Base-by-base conservation (phyloP, 2,797 vertebrate species). In the Pipistrellus nathusii region DNA sequence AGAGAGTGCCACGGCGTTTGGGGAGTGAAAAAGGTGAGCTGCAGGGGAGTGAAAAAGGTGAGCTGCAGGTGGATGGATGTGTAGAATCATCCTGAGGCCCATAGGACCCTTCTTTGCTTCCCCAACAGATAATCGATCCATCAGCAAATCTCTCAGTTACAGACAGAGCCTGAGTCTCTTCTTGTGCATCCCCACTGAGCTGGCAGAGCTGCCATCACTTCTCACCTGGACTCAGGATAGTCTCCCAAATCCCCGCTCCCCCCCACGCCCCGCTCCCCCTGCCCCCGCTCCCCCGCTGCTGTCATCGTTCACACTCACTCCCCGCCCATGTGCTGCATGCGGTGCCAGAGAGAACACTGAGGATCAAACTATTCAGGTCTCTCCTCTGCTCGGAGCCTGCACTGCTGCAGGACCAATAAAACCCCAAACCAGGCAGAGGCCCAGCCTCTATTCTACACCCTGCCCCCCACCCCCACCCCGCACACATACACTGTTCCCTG, bases 241-340 rank as follows among this genome's bases (percentile, higher is more conserved):
- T 25, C 57, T 17, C 44, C 27, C 25, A 25, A 1, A 2, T 41
- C 38, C 38, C 38, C 38, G 6, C 38, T 41, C 38, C 38, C 7
- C 38, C 38, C 38, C 38, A n/a, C n/a, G n/a, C n/a, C n/a, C n/a
- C n/a, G n/a, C n/a, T n/a, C 13, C 71, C 44, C 46, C 46, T 13
- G n/a, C 4, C 48, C 51, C 18, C 18, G 2, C 44, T 44, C 5
- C 53, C 3, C 21, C 3, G 11, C 35, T 32, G 0, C 69, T 27
- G 6, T 6, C n/a, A 6, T 0, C 8, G 14, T 9, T 32, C 41
- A 12, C 8, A 9, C 12, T 32, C 41, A 12, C 23, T 32, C 13
- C 13, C 25, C 55, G 35, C 10, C 4, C 8, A 4, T 30, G 30
- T 12, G 25, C 41, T 20, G 8, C 1, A 5, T 14, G 25, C 4